These are phyloP conservation scores for Pollimyrus isidori DNA, from an alignment of 2,113 vertebrate species.

Conservation along the genomic window DNA sequence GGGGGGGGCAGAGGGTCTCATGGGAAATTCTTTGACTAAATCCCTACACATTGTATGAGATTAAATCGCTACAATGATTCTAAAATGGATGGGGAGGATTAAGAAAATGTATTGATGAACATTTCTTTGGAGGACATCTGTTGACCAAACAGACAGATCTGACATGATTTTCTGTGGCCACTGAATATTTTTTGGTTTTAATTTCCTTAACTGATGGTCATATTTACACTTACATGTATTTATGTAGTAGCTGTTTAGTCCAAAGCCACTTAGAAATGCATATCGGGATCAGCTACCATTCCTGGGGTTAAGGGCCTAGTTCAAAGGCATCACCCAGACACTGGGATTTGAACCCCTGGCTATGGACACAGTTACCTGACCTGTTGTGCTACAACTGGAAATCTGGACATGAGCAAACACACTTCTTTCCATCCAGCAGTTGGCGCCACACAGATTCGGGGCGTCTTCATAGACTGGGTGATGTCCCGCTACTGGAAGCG, in stretches of 20 bases:
- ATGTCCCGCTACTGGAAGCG: neutral
- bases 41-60: neutral
- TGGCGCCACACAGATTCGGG: neutral
- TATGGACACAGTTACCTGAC: neutral
- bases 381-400: neutral
- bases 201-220: neutral
- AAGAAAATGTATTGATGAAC: neutral
- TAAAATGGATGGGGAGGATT: neutral
- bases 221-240: neutral
- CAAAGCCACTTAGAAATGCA: neutral
- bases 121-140: neutral
- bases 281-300: neutral
- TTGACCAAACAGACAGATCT: neutral
- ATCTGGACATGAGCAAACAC: neutral
- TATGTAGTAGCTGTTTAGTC: neutral
- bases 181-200: neutral
- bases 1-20: neutral
- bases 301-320: neutral
- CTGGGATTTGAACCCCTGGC: neutral
- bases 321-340: neutral
- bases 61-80: neutral
- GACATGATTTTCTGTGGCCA: neutral
- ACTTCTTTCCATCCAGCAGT: neutral
- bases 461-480: neutral
- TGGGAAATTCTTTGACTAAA: neutral